These are phyloP conservation scores for Copsychus sechellarum DNA, from an alignment of 2,113 vertebrate genomes.

Conservation along the genomic window DNA sequence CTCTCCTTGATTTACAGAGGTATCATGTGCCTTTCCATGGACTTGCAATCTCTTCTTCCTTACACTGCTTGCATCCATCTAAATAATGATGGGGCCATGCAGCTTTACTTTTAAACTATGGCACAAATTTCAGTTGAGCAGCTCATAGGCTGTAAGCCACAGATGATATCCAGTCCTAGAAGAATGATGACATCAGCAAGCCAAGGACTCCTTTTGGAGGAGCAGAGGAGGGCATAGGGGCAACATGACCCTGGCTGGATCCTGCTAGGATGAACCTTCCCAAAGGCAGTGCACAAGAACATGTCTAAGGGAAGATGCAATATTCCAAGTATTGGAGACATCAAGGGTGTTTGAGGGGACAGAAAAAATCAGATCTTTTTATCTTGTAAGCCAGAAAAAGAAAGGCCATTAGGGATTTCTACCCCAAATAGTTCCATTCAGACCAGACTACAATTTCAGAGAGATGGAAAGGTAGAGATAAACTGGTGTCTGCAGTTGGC, in stretches of 20 bases:
- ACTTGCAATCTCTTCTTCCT: neutral
- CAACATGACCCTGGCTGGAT: neutral
- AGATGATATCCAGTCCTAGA: neutral
- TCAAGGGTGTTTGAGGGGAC: neutral
- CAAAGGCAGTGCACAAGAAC: neutral
- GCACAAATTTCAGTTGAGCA: neutral
- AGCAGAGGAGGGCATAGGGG: neutral
- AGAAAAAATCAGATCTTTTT: neutral
- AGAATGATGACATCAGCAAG: neutral
- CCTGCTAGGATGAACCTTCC: neutral
- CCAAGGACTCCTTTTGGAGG: neutral
- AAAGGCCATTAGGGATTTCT: neutral
- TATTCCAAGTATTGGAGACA: neutral
- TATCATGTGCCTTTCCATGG: neutral
- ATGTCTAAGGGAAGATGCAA: neutral
- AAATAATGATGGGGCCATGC: neutral
- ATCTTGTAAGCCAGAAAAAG: neutral
- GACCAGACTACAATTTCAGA: neutral
- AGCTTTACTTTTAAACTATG: conserved; percentile 29
- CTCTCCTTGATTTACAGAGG: neutral
- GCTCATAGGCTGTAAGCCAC: neutral
- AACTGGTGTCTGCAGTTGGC: neutral
- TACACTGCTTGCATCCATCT: neutral
- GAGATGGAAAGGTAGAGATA: neutral
- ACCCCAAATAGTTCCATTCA: neutral